Evolutionary conservation across 2,888 invertebrate species (phyloP).

Genomic region (Drosophila dives): DNA sequence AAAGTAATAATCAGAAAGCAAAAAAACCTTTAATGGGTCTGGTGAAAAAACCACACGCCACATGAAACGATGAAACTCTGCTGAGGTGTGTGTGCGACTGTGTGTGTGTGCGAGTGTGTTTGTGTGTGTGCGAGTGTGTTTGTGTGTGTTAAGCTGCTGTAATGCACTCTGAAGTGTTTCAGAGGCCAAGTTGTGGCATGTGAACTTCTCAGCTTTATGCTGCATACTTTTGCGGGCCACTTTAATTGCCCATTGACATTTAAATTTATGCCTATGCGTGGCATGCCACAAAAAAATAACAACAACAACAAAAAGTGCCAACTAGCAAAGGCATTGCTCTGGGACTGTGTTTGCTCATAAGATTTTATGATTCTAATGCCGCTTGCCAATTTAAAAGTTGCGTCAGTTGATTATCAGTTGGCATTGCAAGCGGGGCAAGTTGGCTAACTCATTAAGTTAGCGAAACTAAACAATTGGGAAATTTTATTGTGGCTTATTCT

Average conservation of each 20-base stretch:
- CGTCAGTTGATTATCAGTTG: constrained; percentile 52
- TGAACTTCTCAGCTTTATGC: constrained; percentile 61
- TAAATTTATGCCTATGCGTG: constrained; percentile 62
- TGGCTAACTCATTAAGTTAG: constrained; percentile 4
- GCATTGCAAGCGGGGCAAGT: background rate
- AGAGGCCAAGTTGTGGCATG: constrained; percentile 40
- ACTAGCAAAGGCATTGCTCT: constrained; percentile 13
- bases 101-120: constrained; percentile 11
- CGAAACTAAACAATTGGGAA: background rate
- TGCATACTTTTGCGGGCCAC: constrained; percentile 71
- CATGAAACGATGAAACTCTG: background rate
- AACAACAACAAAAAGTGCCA: constrained; percentile 31
- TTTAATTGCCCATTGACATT: constrained; percentile 76
- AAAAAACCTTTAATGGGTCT: constrained; percentile 17
- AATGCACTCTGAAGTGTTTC: constrained; percentile 57
- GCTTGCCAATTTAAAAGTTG: constrained; percentile 61
- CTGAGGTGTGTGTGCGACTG: constrained; percentile 3
- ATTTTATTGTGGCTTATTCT: background rate
- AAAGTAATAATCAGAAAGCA: constrained; percentile 73
- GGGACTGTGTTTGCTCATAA: constrained; percentile 20
- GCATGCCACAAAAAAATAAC: background rate
- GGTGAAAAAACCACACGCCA: background rate
- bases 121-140: background rate
- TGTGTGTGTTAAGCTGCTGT: constrained; percentile 44
- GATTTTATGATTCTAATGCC: constrained; percentile 58